Base-by-base conservation (phyloP, 2,113 vertebrate genomes). In the Bufo gargarizans region DNA sequence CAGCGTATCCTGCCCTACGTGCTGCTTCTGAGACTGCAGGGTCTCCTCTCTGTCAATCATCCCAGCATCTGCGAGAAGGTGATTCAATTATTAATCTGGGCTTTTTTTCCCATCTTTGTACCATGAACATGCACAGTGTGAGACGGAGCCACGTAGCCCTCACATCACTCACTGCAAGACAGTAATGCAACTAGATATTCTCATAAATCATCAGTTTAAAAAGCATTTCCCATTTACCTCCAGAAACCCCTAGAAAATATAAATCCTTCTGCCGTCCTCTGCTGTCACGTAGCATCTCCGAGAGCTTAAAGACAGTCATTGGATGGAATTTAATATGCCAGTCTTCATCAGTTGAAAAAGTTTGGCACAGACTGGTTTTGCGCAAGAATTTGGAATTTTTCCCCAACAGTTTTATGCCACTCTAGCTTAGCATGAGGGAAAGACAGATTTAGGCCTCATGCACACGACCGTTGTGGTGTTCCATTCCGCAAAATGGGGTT, bases 1-100 rank as follows among this genome's bases (percentile, higher is more conserved):
- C 92, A 90, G 9, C 0, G 71, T 89, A 0, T 91, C 85, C 85
- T 90, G 93, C 8, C 50, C 89, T 20, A 65, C 84, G 0, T 85
- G 0, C 3, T 87, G 84, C 0, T 90, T 92, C 87, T 69, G 88
- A 0, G 90, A 43, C 5, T 0, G 90, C 58, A 5, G 0, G 6
- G 56, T 89, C 86, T 88, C 91, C 89, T 90, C 90, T 74, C 91
- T 91, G 58, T 91, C 90, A 17, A 92, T 93, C 87, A 94, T 88
- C 77, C 91, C 93, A 2, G 92, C 93, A 81, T 95, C 94, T 95
- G 90, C 22, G 74, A 88, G 89, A 88, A 85, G 56, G 16, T 65
- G 72, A 88, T 84, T 84, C 58, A 88, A 88, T 88, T 88, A 88
- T 84, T 88, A 53, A 84, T 84, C 61, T 65, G 11, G 1, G 0